Conservation (phyloP, 2,113 vertebrate genomes). For the Urocolius indicus region DNA sequence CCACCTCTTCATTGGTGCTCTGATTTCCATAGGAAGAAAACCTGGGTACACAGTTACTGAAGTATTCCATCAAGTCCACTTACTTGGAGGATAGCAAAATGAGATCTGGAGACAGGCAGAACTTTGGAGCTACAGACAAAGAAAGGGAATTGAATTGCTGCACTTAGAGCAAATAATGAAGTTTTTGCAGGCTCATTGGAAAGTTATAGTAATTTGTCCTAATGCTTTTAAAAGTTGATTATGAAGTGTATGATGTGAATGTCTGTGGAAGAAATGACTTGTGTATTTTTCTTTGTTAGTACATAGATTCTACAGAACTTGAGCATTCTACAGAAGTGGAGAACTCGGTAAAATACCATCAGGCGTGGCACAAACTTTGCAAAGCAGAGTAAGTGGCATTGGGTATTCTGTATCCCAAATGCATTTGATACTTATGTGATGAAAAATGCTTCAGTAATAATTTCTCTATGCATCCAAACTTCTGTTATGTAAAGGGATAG, state of each 20-base stretch:
- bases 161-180: neutral
- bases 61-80: neutral
- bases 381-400: conserved; percentile 80
- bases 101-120: neutral
- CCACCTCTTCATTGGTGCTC: neutral
- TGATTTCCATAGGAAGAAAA: neutral
- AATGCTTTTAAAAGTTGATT: neutral
- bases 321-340: conserved; percentile 71
- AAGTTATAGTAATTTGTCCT: neutral
- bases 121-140: neutral
- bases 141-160: neutral
- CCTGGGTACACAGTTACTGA: neutral
- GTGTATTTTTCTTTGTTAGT: conserved; percentile 63
- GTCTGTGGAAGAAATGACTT: neutral
- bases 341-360: conserved; percentile 81
- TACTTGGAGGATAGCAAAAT: neutral
- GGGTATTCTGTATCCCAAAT: neutral
- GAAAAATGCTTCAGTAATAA: neutral
- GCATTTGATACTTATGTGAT: neutral
- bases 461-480: neutral
- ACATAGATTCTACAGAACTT: conserved; percentile 82
- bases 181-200: neutral
- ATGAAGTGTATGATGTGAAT: neutral
- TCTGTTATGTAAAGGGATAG: rapidly evolving
- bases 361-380: conserved; percentile 84